These are phyloP conservation scores for Lethrus apterus DNA, from an alignment of 1,140 invertebrate species.

Conservation along the genomic window DNA sequence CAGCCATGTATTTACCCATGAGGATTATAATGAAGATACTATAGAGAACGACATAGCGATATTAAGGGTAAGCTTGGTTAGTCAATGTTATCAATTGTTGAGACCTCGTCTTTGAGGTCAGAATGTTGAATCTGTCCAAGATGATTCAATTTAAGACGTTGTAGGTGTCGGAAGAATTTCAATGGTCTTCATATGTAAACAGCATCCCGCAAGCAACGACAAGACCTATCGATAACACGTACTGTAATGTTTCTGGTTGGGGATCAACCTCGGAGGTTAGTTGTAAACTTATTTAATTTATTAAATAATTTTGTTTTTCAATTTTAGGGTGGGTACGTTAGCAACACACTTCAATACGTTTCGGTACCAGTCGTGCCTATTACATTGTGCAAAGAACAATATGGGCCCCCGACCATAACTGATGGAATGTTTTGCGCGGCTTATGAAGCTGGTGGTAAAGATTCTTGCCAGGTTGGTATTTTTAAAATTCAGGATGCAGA, in stretches of 20 bases:
- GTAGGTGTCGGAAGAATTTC: conserved; percentile 5
- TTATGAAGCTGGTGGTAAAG: conserved; percentile 49
- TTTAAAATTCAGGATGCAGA: too few species aligned
- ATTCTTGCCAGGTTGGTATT: conserved; percentile 73
- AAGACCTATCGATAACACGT: background rate
- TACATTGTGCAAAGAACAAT: background rate
- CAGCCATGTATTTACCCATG: conserved; percentile 16
- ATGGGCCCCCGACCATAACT: too few species aligned
- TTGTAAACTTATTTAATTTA: background rate
- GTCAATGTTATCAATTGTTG: too few species aligned
- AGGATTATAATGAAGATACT: conserved; percentile 13
- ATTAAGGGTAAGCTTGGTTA: conserved; percentile 21
- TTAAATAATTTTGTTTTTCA: background rate
- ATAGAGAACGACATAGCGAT: conserved; percentile 22
- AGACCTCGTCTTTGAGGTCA: background rate
- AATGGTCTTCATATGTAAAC: conserved; percentile 7
- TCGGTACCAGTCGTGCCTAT: conserved; percentile 1
- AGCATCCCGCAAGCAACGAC: conserved; percentile 16
- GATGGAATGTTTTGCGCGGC: conserved; percentile 41
- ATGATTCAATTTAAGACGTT: conserved; percentile 1
- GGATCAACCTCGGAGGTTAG: conserved; percentile 5
- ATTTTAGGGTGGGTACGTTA: conserved; percentile 2
- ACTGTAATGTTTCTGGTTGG: conserved; percentile 5
- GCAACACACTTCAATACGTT: background rate
- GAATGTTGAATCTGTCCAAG: conserved; percentile 4